Evolutionary conservation across 1,140 invertebrate genomes (phyloP).

Genomic region (Sycophila sp.): DNA sequence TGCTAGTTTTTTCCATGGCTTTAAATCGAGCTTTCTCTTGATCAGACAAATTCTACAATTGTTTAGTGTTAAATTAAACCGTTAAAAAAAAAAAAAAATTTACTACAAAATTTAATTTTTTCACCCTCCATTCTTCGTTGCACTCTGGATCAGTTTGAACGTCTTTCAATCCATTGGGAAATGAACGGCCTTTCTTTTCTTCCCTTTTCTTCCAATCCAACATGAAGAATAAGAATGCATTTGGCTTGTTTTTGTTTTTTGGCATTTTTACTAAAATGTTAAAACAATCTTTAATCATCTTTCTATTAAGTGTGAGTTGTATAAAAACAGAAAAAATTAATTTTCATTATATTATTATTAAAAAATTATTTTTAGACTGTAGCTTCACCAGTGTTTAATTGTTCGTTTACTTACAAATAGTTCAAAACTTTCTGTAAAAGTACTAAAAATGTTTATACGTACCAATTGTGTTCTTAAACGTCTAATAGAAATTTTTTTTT

Average conservation of each 20-base stretch:
- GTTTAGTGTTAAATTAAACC: not conserved
- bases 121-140: conserved; percentile 49
- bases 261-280: too few species aligned
- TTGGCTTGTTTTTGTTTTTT: conserved; percentile 55
- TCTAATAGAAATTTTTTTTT: too few species aligned
- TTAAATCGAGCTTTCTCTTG: conserved; percentile 43
- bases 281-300: too few species aligned
- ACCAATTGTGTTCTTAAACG: too few species aligned
- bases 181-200: conserved; percentile 53
- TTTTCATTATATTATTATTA: too few species aligned
- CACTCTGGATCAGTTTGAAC: conserved; percentile 53
- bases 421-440: too few species aligned
- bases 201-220: conserved; percentile 58
- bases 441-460: too few species aligned
- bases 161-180: conserved; percentile 54
- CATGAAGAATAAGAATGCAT: conserved; percentile 65
- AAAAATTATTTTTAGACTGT: too few species aligned
- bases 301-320: too few species aligned
- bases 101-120: conserved; percentile 3
- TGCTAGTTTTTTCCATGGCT: conserved; percentile 38
- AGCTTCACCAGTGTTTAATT: too few species aligned
- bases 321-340: too few species aligned
- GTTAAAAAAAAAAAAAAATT: not conserved
- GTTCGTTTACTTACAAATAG: too few species aligned
- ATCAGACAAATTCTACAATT: conserved; percentile 39